These are phyloP conservation scores for Stichodactyla mertensii DNA, from an alignment of 64 coral and sea anemone genomes.

Conservation along the genomic window DNA sequence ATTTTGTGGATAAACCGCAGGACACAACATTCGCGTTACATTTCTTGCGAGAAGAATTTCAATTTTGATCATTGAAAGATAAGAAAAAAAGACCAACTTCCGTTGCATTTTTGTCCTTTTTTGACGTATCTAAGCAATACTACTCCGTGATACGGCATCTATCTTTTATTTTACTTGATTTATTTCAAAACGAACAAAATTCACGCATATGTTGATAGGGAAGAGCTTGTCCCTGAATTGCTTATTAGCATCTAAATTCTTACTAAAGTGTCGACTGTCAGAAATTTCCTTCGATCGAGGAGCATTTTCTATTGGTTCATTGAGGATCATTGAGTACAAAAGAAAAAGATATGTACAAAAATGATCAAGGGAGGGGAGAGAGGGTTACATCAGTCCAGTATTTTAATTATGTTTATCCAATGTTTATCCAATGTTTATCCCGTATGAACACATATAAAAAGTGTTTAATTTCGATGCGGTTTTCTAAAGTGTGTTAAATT, in stretches of 20 bases:
- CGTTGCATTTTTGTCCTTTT: neutral
- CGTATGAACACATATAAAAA: too few relatives aligned
- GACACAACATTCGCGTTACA: neutral
- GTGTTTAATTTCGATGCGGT: too few relatives aligned
- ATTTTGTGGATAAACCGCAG: constrained; percentile 10
- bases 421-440: too few relatives aligned
- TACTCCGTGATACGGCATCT: neutral
- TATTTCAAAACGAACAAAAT: neutral
- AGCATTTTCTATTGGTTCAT: neutral
- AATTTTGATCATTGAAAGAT: neutral
- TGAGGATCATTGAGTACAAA: neutral
- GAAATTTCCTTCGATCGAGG: neutral
- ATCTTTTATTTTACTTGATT: neutral
- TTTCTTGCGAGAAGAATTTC: neutral
- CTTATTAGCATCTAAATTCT: neutral
- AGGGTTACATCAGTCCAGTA: neutral
- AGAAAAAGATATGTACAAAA: neutral
- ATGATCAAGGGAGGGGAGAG: neutral
- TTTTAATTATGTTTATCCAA: too few relatives aligned
- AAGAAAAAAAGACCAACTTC: neutral
- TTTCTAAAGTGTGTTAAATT: too few relatives aligned
- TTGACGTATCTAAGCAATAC: neutral
- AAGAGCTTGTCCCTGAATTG: neutral
- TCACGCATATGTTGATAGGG: neutral
- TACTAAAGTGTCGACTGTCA: neutral